Percentiles rank a stretch among this genome's conserved stretches.
These are phyloP conservation scores for Pelodytes ibericus DNA, from an alignment of 2,797 vertebrate species.

Conservation along the genomic window DNA sequence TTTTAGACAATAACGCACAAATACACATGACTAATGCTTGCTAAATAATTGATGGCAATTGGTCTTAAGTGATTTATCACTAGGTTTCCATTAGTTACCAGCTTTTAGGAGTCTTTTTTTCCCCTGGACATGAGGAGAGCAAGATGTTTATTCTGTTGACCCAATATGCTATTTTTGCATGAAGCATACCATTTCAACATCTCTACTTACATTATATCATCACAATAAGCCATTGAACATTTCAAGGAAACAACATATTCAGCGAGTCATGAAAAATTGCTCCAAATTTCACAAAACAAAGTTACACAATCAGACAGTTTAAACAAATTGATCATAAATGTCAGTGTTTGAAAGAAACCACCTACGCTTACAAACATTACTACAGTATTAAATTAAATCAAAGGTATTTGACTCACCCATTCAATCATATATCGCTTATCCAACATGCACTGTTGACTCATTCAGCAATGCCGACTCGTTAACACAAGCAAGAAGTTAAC, in stretches of 20 bases:
- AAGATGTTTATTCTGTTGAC: conserved; percentile 18
- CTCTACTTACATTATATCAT: neutral
- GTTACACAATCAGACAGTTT: too few relatives aligned
- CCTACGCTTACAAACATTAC: conserved; percentile 4
- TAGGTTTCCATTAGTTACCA: conserved; percentile 5
- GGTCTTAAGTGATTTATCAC: neutral
- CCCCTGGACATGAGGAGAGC: conserved; percentile 5
- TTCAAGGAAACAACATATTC: neutral
- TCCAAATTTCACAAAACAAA: neutral
- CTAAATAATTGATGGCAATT: conserved; percentile 19
- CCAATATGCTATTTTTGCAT: neutral
- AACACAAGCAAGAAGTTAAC: neutral
- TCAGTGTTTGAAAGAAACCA: neutral
- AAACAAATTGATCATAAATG: neutral
- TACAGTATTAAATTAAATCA: conserved; percentile 3
- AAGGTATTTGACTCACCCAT: conserved; percentile 29
- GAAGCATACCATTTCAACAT: neutral
- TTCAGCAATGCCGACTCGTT: conserved; percentile 23
- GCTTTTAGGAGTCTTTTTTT: neutral
- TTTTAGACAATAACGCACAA: neutral
- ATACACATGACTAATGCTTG: neutral
- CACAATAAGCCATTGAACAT: neutral
- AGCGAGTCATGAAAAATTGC: too few relatives aligned
- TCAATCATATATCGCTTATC: conserved; percentile 13
- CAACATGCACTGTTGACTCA: conserved; percentile 31